A percentile compares a stretch with the other conserved stretches of the same genome.
Evolutionary conservation across 2,888 invertebrate genomes (phyloP).

Genomic region (Himalopsyche tibetana): DNA sequence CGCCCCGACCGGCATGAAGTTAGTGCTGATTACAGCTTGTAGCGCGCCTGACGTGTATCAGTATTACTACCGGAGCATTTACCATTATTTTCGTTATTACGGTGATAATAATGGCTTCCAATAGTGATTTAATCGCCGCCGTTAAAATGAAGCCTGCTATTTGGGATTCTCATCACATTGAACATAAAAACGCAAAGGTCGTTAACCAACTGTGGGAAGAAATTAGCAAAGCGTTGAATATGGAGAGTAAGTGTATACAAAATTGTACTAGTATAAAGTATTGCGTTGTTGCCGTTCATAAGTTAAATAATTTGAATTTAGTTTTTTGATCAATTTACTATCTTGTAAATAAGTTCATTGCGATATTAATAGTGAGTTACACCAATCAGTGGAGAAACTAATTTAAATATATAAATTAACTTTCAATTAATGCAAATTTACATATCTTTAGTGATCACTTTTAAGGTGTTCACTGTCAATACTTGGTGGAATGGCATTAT

Average conservation of each 20-base stretch:
- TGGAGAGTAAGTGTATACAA: not conserved
- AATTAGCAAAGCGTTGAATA: constrained; percentile 15
- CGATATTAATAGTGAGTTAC: no score
- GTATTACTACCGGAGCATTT: not conserved
- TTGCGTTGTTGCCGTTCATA: no score
- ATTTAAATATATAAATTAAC: no score
- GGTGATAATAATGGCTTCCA: not conserved
- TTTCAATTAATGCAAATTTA: no score
- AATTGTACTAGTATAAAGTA: no score
- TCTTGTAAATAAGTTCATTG: no score
- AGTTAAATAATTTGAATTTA: no score
- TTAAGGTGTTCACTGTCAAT: no score
- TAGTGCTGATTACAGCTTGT: not conserved
- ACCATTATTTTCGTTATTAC: not conserved
- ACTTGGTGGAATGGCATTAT: no score
- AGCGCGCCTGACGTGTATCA: not conserved
- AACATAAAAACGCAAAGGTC: constrained; percentile 30
- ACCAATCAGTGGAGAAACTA: no score
- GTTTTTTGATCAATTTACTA: no score
- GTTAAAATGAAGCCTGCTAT: not conserved
- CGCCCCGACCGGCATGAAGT: not conserved
- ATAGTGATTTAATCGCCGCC: constrained; percentile 15
- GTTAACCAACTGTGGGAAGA: constrained; percentile 30
- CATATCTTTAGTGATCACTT: no score
- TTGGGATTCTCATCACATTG: constrained; percentile 5